A percentile compares a stretch with the other conserved stretches of the same genome.
These are phyloP conservation scores for Drosophila pruinosa DNA, from an alignment of 1,140 invertebrate species.

Conservation along the genomic window DNA sequence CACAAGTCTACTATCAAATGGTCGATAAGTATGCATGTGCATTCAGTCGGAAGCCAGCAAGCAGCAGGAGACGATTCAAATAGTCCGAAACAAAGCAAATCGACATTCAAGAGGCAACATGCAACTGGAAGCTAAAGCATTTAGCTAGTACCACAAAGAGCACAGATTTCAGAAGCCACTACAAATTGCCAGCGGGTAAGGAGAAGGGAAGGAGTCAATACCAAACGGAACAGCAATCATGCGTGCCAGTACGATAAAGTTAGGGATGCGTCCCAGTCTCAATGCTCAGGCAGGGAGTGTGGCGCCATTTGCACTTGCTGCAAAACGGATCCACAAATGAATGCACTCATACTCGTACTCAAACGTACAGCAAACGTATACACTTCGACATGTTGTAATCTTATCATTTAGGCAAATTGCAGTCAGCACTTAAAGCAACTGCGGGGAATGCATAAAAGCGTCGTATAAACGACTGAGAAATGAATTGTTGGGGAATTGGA, in stretches of 20 bases:
- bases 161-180: constrained; percentile 7
- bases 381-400: constrained; percentile 13
- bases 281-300: neutral
- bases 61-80: neutral
- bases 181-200: neutral
- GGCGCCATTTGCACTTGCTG: neutral
- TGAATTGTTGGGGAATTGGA: constrained; percentile 13
- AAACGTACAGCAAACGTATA: neutral
- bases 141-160: constrained; percentile 15
- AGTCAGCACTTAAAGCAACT: constrained; percentile 53
- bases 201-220: neutral
- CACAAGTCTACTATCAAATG: neutral
- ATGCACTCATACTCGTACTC: neutral
- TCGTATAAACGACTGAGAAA: constrained; percentile 4
- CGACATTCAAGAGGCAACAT: constrained; percentile 14
- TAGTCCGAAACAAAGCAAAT: constrained; percentile 24
- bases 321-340: neutral
- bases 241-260: constrained; percentile 21
- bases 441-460: constrained; percentile 18
- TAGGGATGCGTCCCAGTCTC: neutral
- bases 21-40: constrained; percentile 28
- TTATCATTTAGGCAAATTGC: constrained; percentile 64
- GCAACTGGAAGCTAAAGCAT: constrained; percentile 25
- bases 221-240: constrained; percentile 17
- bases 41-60: constrained; percentile 5